phyloP scores from a whole-genome alignment of 2,797 vertebrate species.

The Microctenopoma steveboyesi region DNA sequence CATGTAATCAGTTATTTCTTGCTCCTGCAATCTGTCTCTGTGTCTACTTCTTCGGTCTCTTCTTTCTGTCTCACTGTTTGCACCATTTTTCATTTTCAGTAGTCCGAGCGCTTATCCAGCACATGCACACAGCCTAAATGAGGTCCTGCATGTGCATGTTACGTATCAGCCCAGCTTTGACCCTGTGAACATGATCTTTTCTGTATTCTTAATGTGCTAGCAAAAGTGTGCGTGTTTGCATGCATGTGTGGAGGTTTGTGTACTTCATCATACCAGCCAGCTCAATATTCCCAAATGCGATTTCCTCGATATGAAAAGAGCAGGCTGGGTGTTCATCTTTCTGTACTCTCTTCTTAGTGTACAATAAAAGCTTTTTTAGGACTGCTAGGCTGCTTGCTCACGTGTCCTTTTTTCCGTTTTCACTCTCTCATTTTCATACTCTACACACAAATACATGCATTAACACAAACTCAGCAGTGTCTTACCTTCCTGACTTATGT shows the following conservation, averaged over 20 bases:
- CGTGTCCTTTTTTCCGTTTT: constrained; percentile 9
- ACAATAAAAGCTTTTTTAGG: constrained; percentile 70
- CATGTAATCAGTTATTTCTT: constrained; percentile 20
- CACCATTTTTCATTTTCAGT: constrained; percentile 63
- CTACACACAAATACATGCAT: background rate
- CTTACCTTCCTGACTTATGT: constrained; percentile 36
- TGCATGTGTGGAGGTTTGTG: constrained; percentile 42
- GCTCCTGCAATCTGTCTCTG: constrained; percentile 21
- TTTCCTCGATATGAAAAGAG: constrained; percentile 73
- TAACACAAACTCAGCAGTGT: constrained; percentile 13
- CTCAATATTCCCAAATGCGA: constrained; percentile 80
- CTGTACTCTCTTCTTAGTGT: constrained; percentile 59
- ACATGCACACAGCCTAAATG: constrained; percentile 58
- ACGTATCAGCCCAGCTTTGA: constrained; percentile 16
- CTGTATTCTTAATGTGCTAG: constrained; percentile 47
- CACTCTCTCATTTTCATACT: constrained; percentile 41
- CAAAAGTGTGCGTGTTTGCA: constrained; percentile 24
- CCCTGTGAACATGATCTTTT: constrained; percentile 62
- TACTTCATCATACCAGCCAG: constrained; percentile 68
- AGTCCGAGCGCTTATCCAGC: constrained; percentile 52
- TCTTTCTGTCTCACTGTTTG: constrained; percentile 33
- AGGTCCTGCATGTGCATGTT: constrained; percentile 46
- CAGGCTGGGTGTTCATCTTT: constrained; percentile 71
- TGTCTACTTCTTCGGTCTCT: constrained; percentile 7
- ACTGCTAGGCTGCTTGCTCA: constrained; percentile 40